Evolutionary conservation across 2,113 vertebrate genomes (phyloP), one percentile per base, ranked within the genome.

Genomic region (Mixornis gularis): DNA sequence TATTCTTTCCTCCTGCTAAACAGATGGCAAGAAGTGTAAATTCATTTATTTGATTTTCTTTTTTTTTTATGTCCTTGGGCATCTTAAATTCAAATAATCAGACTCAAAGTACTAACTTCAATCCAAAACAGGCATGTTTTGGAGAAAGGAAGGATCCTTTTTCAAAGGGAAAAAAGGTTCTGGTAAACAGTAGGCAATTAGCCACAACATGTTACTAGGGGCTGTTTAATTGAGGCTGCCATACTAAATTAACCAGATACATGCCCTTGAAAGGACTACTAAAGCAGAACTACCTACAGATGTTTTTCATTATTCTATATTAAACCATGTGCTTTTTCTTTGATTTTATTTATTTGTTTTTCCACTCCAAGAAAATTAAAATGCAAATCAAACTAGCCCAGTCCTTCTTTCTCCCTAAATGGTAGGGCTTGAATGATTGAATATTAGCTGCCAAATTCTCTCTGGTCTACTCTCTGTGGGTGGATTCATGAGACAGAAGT

Each of bases 161-260:
- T 97, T 96, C 94, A 97, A 97, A 97, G 96, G 41, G 24, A 58
- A 93, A 95, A 56, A 77, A 26, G 56, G 44, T 60, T 94, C 92
- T 93, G 94, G 87, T 93, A 95, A 95, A 95, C 94, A 96, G 96
- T 79, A 96, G 93, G 92, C 91, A 97, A 97, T 98, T 97, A 98
- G 87, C 94, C 81, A 89, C 87, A 96, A 96, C 95, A 95, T 94
- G 97, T 94, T 97, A 95, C 97, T 91, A 96, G 81, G 64, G 72
- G 89, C 73, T 97, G 91, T 92, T 97, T 97, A 98, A 98, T 97
- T 97, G 96, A 85, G 73, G 79, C 92, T 97, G 97, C 94, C 97
- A 96, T 83, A 96, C 72, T 95, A 95, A 96, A 97, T 98, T 97
- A 97, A 95, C 85, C 91, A 97, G 89, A 84, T 56, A 90, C 76